Conservation (phyloP, 2,888 invertebrate species). For the Aquatica leii region DNA sequence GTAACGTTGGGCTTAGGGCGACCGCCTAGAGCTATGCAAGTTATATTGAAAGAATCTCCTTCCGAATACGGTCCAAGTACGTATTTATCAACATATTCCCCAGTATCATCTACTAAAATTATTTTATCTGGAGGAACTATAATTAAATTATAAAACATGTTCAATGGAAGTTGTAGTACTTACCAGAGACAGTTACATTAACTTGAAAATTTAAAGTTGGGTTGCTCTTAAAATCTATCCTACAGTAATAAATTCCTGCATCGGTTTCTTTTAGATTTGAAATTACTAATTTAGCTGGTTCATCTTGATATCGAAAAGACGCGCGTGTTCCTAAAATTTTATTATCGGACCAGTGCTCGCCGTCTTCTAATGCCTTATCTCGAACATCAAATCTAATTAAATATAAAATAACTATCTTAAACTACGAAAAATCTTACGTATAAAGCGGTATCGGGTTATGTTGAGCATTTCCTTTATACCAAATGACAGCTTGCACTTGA, state of each 20-base stretch:
- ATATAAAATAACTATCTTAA: neutral
- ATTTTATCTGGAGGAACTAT: conserved; percentile 27
- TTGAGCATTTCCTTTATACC: conserved; percentile 25
- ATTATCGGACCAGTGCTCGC: conserved; percentile 84
- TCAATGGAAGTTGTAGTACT: conserved; percentile 60
- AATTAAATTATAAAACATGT: neutral
- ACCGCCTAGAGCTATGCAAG: conserved; percentile 14
- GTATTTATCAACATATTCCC: conserved; percentile 20
- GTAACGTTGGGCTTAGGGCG: conserved; percentile 31
- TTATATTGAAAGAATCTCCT: neutral
- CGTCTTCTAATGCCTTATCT: conserved; percentile 74
- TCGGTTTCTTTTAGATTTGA: conserved; percentile 78
- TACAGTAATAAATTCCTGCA: conserved; percentile 84
- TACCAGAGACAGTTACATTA: conserved; percentile 88
- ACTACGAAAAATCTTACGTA: conserved; percentile 21
- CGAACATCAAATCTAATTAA: conserved; percentile 75
- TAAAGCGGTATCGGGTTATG: conserved; percentile 26
- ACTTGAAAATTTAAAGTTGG: conserved; percentile 88
- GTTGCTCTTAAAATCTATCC: conserved; percentile 89
- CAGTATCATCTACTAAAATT: conserved; percentile 23
- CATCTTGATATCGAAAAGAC: conserved; percentile 77
- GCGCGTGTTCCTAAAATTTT: conserved; percentile 77
- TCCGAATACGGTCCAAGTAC: conserved; percentile 25
- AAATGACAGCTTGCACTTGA: conserved; percentile 31
- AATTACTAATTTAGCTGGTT: conserved; percentile 78